phyloP scores from a whole-genome alignment of 2,797 vertebrate genomes.

The Liparis tanakae region DNA sequence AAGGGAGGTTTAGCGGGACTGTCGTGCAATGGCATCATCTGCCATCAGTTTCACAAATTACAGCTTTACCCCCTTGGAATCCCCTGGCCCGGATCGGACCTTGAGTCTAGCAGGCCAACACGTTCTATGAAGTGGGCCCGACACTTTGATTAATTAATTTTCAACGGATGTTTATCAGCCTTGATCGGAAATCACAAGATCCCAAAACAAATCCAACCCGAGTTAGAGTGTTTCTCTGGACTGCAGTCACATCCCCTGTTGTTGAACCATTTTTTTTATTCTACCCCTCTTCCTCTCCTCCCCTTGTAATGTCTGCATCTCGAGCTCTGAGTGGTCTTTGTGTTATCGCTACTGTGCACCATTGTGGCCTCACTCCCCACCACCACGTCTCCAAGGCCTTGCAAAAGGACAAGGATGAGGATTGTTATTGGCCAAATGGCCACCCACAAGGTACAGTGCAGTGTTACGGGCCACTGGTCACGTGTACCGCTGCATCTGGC shows the following conservation, averaged over 20 bases:
- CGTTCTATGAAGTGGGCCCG: constrained; percentile 38
- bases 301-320: constrained; percentile 56
- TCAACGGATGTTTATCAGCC: constrained; percentile 55
- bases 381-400: constrained; percentile 60
- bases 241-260: constrained; percentile 21
- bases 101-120: constrained; percentile 8
- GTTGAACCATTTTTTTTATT: neutral
- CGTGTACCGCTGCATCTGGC: constrained; percentile 40
- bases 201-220: constrained; percentile 25
- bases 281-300: constrained; percentile 19
- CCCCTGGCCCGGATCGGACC: constrained; percentile 22
- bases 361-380: constrained; percentile 52
- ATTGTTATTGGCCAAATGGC: constrained; percentile 63
- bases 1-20: constrained; percentile 30
- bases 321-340: constrained; percentile 51
- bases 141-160: constrained; percentile 57
- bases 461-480: constrained; percentile 6
- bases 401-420: constrained; percentile 63
- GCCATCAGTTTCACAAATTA: constrained; percentile 15
- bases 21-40: constrained; percentile 38
- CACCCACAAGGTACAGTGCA: constrained; percentile 58
- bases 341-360: constrained; percentile 66
- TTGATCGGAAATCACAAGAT: constrained; percentile 53
- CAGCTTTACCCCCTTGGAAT: constrained; percentile 20
- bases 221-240: constrained; percentile 23